Percentiles rank a stretch among this genome's conserved stretches.
Conservation (phyloP, 2,888 invertebrate species). For the Mesoligia furuncula region DNA sequence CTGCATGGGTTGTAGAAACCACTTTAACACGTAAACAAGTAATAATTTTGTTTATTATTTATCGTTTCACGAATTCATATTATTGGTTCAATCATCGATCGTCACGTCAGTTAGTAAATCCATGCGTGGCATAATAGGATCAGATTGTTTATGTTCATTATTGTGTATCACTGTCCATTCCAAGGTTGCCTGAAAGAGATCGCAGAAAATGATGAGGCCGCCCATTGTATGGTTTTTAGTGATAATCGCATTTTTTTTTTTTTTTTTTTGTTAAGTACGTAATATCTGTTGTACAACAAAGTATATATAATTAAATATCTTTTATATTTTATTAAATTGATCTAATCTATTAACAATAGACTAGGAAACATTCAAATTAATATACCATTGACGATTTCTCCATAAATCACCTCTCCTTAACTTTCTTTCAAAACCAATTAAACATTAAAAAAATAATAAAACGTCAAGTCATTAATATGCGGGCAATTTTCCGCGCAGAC, state of each 20-base stretch:
- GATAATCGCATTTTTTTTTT: too few relatives aligned
- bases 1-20: too few relatives aligned
- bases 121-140: not conserved
- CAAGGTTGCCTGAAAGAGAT: too few relatives aligned
- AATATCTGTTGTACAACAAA: too few relatives aligned
- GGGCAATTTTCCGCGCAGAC: slow-evolving; percentile 38
- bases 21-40: not conserved
- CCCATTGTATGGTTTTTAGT: too few relatives aligned
- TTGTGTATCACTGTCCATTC: too few relatives aligned
- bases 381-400: not conserved
- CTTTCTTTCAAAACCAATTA: slow-evolving; percentile 21
- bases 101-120: not conserved
- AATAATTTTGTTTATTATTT: not conserved
- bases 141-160: not conserved
- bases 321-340: not conserved
- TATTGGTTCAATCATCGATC: not conserved
- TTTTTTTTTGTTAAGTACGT: too few relatives aligned
- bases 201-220: too few relatives aligned
- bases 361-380: not conserved
- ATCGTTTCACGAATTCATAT: not conserved
- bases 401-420: not conserved
- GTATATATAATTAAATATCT: not conserved
- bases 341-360: not conserved
- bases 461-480: slow-evolving; percentile 36
- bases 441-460: slow-evolving; percentile 27